Conservation (phyloP, 35 echinoderm and acorn worm genomes). For the Heliocidaris tuberculata region DNA sequence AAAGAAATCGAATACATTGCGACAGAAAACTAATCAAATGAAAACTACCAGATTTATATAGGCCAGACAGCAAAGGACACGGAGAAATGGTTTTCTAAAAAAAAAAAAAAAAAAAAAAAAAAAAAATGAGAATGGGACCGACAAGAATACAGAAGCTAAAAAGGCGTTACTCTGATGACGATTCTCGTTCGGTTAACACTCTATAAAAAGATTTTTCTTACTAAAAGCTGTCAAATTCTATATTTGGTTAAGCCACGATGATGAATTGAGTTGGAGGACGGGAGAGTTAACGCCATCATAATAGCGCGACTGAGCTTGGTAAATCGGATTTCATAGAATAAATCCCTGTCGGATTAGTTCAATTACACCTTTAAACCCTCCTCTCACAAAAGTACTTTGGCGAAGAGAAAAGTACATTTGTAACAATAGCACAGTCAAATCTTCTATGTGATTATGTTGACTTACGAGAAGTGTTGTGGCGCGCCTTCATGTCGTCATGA, state of each 20-base stretch:
- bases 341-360: not conserved
- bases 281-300: not conserved
- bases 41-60: not conserved
- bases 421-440: not conserved
- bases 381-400: not conserved
- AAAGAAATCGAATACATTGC: not conserved
- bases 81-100: not conserved
- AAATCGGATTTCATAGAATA: not conserved
- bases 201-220: not conserved
- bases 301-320: not conserved
- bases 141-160: not conserved
- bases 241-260: not conserved
- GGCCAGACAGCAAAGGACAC: not conserved
- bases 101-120: not conserved
- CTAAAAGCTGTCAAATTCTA: slow-evolving; percentile 4
- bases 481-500: not conserved
- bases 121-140: not conserved
- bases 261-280: not conserved
- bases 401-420: slow-evolving; percentile 3
- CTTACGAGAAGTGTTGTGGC: not conserved
- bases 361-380: slow-evolving; percentile 17
- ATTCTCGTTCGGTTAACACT: not conserved
- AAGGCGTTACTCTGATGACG: not conserved
- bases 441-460: not conserved
- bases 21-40: not conserved